Evolutionary conservation across 1,140 invertebrate species (phyloP).

Genomic region (Parapsyche elsis): DNA sequence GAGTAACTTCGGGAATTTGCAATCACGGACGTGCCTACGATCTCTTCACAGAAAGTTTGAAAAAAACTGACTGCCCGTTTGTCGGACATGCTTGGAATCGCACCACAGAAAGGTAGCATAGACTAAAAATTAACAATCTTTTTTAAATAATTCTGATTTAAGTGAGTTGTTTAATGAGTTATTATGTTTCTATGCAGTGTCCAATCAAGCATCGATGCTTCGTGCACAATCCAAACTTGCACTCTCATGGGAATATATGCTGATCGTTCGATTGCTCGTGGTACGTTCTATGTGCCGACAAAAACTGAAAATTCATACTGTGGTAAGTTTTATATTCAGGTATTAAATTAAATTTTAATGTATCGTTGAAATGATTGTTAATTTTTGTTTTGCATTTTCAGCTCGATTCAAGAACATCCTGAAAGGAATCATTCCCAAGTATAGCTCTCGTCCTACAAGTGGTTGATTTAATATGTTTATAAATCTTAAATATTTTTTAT

Average conservation of each 20-base stretch:
- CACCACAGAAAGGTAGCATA: constrained; percentile 60
- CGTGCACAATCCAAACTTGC: background rate
- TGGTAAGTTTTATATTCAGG: background rate
- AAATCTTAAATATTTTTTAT: no score
- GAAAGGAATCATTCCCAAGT: no score
- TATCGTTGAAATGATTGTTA: background rate
- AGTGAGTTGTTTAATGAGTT: background rate
- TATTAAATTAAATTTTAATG: background rate
- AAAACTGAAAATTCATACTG: background rate
- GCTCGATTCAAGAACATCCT: no score
- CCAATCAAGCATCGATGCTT: background rate
- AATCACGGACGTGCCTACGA: constrained; percentile 70
- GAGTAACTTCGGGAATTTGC: constrained; percentile 66
- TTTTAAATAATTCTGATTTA: background rate
- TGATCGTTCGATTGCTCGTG: background rate
- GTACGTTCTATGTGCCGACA: constrained; percentile 12
- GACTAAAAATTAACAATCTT: background rate
- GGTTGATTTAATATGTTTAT: no score
- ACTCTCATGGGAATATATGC: constrained; percentile 22
- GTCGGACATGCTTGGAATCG: constrained; percentile 67
- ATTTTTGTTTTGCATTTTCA: no score
- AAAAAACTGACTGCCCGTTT: constrained; percentile 65
- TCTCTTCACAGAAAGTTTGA: constrained; percentile 69
- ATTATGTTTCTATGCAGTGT: background rate
- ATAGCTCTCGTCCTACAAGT: no score